These are phyloP conservation scores for Euura saliciscinereae DNA, from an alignment of 1,140 invertebrate genomes.

Conservation along the genomic window DNA sequence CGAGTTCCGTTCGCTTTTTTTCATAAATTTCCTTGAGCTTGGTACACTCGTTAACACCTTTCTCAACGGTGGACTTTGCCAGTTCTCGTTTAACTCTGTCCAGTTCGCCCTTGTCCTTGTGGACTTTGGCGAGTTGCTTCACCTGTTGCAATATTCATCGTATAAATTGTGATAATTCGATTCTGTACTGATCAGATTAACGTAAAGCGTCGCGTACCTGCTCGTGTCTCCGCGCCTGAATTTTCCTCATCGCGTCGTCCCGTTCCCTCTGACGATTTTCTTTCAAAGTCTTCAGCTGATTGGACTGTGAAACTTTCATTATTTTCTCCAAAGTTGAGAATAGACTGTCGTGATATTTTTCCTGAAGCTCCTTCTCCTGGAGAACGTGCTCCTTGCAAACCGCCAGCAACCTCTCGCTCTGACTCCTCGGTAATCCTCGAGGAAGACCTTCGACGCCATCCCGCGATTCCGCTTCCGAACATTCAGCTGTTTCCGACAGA, in stretches of 20 bases:
- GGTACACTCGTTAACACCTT: conserved; percentile 81
- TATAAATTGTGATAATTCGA: background rate
- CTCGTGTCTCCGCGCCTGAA: conserved; percentile 81
- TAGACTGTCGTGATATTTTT: conserved; percentile 84
- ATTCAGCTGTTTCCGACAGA: conserved; percentile 45
- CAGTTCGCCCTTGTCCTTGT: conserved; percentile 89
- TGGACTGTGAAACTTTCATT: conserved; percentile 76
- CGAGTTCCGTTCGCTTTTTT: conserved; percentile 75
- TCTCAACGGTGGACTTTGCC: conserved; percentile 76
- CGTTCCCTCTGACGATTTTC: conserved; percentile 75
- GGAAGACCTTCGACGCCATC: conserved; percentile 57
- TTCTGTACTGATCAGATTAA: background rate
- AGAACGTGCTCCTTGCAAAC: conserved; percentile 73
- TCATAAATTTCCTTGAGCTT: conserved; percentile 77
- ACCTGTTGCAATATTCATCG: conserved; percentile 35
- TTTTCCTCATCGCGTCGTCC: conserved; percentile 81
- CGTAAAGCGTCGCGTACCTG: conserved; percentile 66
- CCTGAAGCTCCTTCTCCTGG: conserved; percentile 79
- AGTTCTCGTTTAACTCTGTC: conserved; percentile 78
- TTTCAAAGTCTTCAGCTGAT: conserved; percentile 76
- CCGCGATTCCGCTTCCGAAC: conserved; percentile 50
- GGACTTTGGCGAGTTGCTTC: conserved; percentile 78
- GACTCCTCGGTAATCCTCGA: conserved; percentile 64
- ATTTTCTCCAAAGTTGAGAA: conserved; percentile 79
- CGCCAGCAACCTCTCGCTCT: conserved; percentile 71